Conservation (phyloP, 2,888 invertebrate species). For the Zaprionus bogoriensis region DNA sequence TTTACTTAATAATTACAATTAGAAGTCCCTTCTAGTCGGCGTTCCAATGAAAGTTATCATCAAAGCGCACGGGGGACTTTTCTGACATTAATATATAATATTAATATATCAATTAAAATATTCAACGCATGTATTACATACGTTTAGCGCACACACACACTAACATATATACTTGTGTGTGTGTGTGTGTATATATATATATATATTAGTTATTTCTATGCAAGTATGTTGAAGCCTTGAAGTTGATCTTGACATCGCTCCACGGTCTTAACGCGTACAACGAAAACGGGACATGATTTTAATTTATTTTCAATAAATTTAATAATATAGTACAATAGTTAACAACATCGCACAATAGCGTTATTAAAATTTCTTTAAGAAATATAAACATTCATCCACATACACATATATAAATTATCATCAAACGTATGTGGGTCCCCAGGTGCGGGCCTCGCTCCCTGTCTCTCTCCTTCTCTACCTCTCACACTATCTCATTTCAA, state of each 20-base stretch:
- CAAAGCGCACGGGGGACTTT: conserved; percentile 32
- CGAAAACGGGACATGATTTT: conserved; percentile 65
- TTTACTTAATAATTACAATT: conserved; percentile 38
- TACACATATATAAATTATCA: conserved; percentile 61
- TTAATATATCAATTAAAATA: conserved; percentile 62
- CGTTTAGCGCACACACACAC: conserved; percentile 29
- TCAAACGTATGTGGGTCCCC: conserved; percentile 52
- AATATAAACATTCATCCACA: conserved; percentile 80
- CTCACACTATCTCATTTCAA: not conserved
- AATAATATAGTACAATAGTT: conserved; percentile 79
- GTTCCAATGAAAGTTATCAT: conserved; percentile 35
- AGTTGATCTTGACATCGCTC: conserved; percentile 23
- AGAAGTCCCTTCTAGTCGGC: conserved; percentile 24
- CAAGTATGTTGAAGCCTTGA: not conserved
- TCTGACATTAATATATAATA: conserved; percentile 73
- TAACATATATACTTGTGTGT: conserved; percentile 15
- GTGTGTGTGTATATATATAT: conserved; percentile 8
- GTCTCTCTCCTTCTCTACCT: not conserved
- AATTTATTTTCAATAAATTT: conserved; percentile 78
- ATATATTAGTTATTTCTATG: conserved; percentile 21
- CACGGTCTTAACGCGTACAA: conserved; percentile 46
- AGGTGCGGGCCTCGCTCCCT: conserved; percentile 25
- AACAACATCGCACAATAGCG: conserved; percentile 82
- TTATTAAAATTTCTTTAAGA: conserved; percentile 82
- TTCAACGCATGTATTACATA: conserved; percentile 58